phyloP scores from a whole-genome alignment of 2,113 vertebrate species.

The Martes martes region DNA sequence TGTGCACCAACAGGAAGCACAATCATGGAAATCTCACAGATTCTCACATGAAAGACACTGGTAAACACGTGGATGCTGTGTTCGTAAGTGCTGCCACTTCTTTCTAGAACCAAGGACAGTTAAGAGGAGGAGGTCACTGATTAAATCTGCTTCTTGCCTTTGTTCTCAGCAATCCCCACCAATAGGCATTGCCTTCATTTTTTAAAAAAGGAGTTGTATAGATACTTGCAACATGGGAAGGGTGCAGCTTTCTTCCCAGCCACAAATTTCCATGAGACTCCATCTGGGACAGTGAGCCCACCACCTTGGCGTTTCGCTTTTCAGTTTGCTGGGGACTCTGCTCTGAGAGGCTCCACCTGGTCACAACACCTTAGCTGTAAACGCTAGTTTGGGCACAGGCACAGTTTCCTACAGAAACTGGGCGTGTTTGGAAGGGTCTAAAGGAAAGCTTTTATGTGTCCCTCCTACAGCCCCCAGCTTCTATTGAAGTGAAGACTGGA shows the following conservation, averaged over 20 bases:
- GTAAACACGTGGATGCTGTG: neutral
- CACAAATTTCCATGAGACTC: neutral
- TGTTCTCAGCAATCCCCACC: neutral
- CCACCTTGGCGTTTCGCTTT: neutral
- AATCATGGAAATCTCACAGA: neutral
- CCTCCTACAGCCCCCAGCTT: neutral
- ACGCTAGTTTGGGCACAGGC: neutral
- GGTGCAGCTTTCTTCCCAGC: neutral
- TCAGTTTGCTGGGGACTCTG: neutral
- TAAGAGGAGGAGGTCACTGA: neutral
- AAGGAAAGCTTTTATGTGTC: neutral
- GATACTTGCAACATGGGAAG: neutral
- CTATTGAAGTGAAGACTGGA: neutral
- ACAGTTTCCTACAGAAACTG: neutral
- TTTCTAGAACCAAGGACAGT: neutral
- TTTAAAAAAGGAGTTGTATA: neutral
- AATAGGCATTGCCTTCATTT: neutral
- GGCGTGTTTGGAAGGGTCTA: neutral
- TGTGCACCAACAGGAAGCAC: neutral
- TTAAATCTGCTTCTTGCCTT: neutral
- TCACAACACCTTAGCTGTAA: neutral
- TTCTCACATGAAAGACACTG: neutral
- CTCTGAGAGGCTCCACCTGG: neutral
- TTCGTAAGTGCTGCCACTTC: neutral
- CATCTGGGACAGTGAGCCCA: neutral